Percentiles rank a stretch among this genome's conserved stretches.
Evolutionary conservation across 2,797 vertebrate species (phyloP).

Genomic region (Enteromius argenteus): DNA sequence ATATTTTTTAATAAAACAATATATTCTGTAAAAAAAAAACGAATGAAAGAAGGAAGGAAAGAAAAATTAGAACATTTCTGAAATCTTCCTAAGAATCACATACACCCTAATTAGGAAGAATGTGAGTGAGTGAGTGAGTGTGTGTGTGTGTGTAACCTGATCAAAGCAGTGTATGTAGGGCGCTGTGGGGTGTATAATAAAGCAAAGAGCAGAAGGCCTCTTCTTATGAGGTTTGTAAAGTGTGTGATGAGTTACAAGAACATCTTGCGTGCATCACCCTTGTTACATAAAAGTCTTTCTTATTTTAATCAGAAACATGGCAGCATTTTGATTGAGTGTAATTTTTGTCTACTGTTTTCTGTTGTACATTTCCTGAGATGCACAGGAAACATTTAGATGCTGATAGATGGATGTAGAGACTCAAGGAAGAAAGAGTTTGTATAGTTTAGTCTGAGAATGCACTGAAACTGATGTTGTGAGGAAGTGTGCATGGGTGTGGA

Average conservation of each 20-base stretch:
- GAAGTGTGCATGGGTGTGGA: neutral
- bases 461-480: neutral
- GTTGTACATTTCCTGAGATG: constrained; percentile 9
- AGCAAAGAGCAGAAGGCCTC: constrained; percentile 88
- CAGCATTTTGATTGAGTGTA: constrained; percentile 58
- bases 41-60: neutral
- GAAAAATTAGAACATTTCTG: neutral
- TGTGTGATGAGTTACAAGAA: constrained; percentile 97
- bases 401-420: neutral
- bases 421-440: neutral
- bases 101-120: neutral
- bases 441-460: neutral
- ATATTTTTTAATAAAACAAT: neutral
- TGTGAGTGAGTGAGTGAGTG: neutral
- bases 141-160: constrained; percentile 91
- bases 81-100: neutral
- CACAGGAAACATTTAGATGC: neutral
- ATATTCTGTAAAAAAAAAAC: no score
- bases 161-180: constrained; percentile 98
- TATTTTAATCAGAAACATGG: constrained; percentile 87
- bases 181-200: constrained; percentile 91
- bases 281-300: constrained; percentile 91
- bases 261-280: constrained; percentile 92
- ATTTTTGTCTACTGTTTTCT: constrained; percentile 31
- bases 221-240: constrained; percentile 98